A percentile compares a stretch with the other conserved stretches of the same genome.
Conservation (phyloP, 2,113 vertebrate genomes). For the Brachypodius melanocephalos region DNA sequence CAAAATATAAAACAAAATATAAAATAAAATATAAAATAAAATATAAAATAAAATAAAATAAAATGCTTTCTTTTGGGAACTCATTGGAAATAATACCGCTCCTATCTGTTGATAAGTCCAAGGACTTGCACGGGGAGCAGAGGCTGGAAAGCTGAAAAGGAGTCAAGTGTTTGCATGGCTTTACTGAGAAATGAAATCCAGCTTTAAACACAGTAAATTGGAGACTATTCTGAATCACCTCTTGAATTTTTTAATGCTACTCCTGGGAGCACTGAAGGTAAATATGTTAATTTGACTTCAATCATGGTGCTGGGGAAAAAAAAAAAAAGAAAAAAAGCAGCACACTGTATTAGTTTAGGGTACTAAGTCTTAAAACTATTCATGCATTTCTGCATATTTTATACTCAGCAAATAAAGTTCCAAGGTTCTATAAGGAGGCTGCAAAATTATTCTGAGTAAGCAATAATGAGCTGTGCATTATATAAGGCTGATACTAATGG, state of each 20-base stretch:
- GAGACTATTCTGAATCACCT: constrained; percentile 61
- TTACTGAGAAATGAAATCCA: constrained; percentile 45
- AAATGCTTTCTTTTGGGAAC: constrained; percentile 28
- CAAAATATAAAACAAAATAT: background rate
- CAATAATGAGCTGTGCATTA: constrained; percentile 65
- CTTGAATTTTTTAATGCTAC: constrained; percentile 53
- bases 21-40: background rate
- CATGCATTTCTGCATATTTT: constrained; percentile 22
- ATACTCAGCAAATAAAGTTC: constrained; percentile 14
- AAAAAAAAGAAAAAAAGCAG: background rate
- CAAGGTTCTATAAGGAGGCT: constrained; percentile 29
- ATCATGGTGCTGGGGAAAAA: constrained; percentile 24
- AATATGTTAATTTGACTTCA: constrained; percentile 75
- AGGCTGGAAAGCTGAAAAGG: background rate
- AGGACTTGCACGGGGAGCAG: background rate
- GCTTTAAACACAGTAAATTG: constrained; percentile 35
- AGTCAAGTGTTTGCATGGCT: constrained; percentile 20
- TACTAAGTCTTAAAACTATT: constrained; percentile 46
- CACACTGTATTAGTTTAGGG: constrained; percentile 19
- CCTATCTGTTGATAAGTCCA: constrained; percentile 31
- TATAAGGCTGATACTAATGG: constrained; percentile 62
- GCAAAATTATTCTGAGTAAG: constrained; percentile 59
- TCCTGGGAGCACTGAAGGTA: constrained; percentile 69
- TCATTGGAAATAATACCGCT: background rate
- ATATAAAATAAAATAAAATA: background rate